phyloP scores from a whole-genome alignment of 2,888 invertebrate genomes.

The Halictus ligatus region DNA sequence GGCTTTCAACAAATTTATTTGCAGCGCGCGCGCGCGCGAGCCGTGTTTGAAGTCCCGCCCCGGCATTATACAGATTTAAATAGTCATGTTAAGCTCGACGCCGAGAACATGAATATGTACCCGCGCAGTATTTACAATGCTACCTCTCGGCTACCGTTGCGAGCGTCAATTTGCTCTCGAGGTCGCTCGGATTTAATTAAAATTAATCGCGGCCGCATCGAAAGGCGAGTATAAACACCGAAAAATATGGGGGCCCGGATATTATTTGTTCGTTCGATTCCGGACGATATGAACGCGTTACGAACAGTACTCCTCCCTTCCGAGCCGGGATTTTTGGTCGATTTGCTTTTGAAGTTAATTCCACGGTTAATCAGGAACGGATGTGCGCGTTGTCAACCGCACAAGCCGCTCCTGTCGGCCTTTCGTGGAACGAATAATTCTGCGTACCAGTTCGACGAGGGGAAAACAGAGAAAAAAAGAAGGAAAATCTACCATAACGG shows the following conservation, averaged over 20 bases:
- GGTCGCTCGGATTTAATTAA: slow-evolving; percentile 38
- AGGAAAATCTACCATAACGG: not conserved
- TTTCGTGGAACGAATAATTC: not conserved
- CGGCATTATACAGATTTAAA: slow-evolving; percentile 55
- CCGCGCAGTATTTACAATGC: slow-evolving; percentile 47
- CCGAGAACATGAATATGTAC: slow-evolving; percentile 57
- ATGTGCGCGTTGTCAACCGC: not conserved
- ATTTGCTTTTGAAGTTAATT: not conserved
- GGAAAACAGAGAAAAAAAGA: not conserved
- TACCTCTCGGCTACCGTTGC: slow-evolving; percentile 30
- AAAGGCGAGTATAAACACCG: slow-evolving; percentile 10
- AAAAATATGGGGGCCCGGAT: not conserved
- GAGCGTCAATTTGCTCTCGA: slow-evolving; percentile 54
- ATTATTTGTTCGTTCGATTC: not conserved
- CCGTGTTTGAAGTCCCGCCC: slow-evolving; percentile 43
- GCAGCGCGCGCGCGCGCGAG: slow-evolving; percentile 11
- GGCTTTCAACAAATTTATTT: slow-evolving; percentile 57
- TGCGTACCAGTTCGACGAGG: not conserved
- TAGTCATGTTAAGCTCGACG: slow-evolving; percentile 51
- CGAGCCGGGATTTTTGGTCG: not conserved
- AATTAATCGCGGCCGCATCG: slow-evolving; percentile 16
- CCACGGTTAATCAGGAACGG: not conserved
- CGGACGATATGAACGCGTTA: not conserved
- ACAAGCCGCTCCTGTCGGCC: not conserved
- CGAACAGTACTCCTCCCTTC: not conserved